These are phyloP conservation scores for Zaprionus ghesquierei DNA, from an alignment of 1,140 invertebrate genomes.

Conservation along the genomic window DNA sequence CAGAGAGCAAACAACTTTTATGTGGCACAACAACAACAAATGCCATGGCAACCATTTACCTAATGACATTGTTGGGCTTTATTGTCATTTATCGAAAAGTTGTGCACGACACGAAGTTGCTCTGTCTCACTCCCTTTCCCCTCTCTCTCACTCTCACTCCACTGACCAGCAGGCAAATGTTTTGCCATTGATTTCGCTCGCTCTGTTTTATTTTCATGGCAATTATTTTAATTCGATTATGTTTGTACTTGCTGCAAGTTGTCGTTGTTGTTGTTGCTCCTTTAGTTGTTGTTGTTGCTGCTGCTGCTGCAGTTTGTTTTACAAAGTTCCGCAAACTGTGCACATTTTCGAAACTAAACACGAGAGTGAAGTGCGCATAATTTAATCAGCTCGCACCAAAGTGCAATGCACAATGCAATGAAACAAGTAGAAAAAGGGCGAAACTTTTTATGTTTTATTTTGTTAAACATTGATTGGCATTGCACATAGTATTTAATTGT, in stretches of 20 bases:
- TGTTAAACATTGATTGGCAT: not conserved
- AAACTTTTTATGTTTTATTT: not conserved
- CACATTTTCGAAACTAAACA: not conserved
- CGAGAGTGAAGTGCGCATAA: constrained; percentile 13
- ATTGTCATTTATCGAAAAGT: constrained; percentile 75
- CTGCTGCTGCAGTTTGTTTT: constrained; percentile 21
- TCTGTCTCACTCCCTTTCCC: not conserved
- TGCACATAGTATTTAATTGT: constrained; percentile 4
- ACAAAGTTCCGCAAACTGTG: constrained; percentile 19
- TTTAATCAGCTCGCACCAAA: constrained; percentile 39
- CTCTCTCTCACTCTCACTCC: not conserved
- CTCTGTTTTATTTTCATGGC: constrained; percentile 38
- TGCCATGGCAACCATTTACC: constrained; percentile 56
- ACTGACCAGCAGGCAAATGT: constrained; percentile 37
- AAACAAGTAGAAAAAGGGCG: not conserved
- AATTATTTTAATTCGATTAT: constrained; percentile 70
- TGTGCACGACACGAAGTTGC: constrained; percentile 54
- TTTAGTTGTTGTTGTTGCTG: not conserved
- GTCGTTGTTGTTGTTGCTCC: not conserved
- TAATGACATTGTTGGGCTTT: constrained; percentile 74
- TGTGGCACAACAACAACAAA: constrained; percentile 13
- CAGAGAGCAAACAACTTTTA: constrained; percentile 59
- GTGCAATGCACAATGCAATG: not conserved
- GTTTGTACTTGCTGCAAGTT: constrained; percentile 25
- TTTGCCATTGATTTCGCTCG: constrained; percentile 43